Evolutionary conservation across 2,888 invertebrate genomes (phyloP).

Genomic region (Petrophora chlorosata): DNA sequence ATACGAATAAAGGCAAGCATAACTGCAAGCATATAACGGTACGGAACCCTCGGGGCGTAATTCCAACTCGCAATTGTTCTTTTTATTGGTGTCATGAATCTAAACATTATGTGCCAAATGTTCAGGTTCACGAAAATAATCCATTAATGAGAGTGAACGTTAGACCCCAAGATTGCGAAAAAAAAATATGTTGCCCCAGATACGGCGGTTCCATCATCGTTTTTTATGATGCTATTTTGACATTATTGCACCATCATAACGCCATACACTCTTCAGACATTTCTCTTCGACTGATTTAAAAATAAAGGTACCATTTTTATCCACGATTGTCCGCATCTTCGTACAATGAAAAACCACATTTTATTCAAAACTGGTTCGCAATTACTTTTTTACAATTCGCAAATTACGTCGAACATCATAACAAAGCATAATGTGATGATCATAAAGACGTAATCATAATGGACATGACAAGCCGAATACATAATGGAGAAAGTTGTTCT

Average conservation of each 20-base stretch:
- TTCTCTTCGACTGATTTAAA: too few relatives aligned
- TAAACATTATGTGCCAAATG: too few relatives aligned
- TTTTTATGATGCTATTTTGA: slow-evolving; percentile 12
- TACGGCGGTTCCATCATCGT: slow-evolving; percentile 1
- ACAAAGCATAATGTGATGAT: slow-evolving; percentile 25
- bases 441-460: slow-evolving; percentile 25
- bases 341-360: too few relatives aligned
- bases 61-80: too few relatives aligned
- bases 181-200: slow-evolving; percentile 17
- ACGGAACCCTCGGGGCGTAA: too few relatives aligned
- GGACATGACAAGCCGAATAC: slow-evolving; percentile 21
- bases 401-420: slow-evolving; percentile 17
- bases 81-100: too few relatives aligned
- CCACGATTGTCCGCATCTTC: too few relatives aligned
- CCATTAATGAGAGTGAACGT: slow-evolving; percentile 9
- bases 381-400: slow-evolving; percentile 1
- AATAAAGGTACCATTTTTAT: too few relatives aligned
- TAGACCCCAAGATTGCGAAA: slow-evolving; percentile 13
- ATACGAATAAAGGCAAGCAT: too few relatives aligned
- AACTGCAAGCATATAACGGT: too few relatives aligned
- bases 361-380: background rate
- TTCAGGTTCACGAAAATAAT: slow-evolving; percentile 11
- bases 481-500: slow-evolving; percentile 33
- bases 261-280: background rate
- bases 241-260: slow-evolving; percentile 1